A percentile compares a stretch with the other conserved stretches of the same genome.
Conservation (phyloP, 2,888 invertebrate genomes). For the Peribatodes rhomboidaria region DNA sequence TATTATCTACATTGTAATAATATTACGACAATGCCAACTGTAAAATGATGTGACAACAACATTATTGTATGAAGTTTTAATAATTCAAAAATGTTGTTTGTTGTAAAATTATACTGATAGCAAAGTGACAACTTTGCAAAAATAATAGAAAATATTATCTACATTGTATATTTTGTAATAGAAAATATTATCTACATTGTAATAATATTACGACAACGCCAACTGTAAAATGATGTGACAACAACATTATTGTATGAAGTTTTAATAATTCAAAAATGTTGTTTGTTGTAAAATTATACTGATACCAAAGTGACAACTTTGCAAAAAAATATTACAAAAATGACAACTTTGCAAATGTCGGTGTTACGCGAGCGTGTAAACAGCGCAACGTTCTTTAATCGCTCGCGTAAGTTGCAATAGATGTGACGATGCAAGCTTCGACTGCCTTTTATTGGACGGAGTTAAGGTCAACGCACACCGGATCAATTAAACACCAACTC, state of each 20-base stretch:
- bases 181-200: constrained; percentile 9
- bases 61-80: not conserved
- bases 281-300: constrained; percentile 6
- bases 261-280: no score
- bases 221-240: not conserved
- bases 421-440: constrained; percentile 72
- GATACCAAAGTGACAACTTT: constrained; percentile 13
- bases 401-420: constrained; percentile 64
- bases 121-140: constrained; percentile 11
- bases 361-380: constrained; percentile 20
- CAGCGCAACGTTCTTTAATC: constrained; percentile 15
- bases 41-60: constrained; percentile 5
- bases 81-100: no score
- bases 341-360: constrained; percentile 15
- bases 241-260: not conserved
- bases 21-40: not conserved
- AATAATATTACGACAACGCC: not conserved
- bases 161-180: no score
- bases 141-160: no score
- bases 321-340: constrained; percentile 1
- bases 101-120: constrained; percentile 8
- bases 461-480: constrained; percentile 39
- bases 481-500: not conserved
- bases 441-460: constrained; percentile 77
- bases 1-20: constrained; percentile 1